Percentiles rank a stretch among this genome's conserved stretches.
These are phyloP conservation scores for Tipula unca DNA, from an alignment of 2,888 invertebrate species.

Conservation along the genomic window DNA sequence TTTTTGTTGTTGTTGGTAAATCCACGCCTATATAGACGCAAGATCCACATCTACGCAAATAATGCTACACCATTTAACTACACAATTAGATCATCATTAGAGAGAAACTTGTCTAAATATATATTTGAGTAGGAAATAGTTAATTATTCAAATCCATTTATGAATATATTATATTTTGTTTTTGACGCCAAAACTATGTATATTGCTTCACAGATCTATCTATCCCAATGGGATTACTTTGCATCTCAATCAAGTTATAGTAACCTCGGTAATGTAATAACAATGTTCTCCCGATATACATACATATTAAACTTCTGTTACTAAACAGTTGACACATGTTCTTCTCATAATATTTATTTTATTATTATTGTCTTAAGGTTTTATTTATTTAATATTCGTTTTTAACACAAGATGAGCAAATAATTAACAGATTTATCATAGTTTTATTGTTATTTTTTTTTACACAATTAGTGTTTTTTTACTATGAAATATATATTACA, in stretches of 20 bases:
- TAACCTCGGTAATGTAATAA: background rate
- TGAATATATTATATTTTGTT: background rate
- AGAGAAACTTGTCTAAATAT: background rate
- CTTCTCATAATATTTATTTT: background rate
- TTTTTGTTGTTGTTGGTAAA: background rate
- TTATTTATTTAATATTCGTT: background rate
- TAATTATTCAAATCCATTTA: constrained; percentile 14
- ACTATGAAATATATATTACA: background rate
- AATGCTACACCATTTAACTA: background rate
- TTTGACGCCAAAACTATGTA: background rate
- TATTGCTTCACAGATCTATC: background rate
- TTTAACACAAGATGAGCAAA: background rate
- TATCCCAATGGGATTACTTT: background rate
- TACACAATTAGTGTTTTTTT: background rate
- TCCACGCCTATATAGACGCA: background rate
- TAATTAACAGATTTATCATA: constrained; percentile 1
- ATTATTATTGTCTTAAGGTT: background rate
- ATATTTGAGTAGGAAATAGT: background rate
- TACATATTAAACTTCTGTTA: background rate
- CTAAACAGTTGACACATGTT: background rate
- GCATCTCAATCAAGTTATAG: background rate
- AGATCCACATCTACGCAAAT: background rate
- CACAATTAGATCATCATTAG: constrained; percentile 14
- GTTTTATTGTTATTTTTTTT: background rate
- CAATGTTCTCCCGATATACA: background rate